Evolutionary conservation across 2,113 vertebrate species (phyloP).

Genomic region (Pygathrix nemaeus): DNA sequence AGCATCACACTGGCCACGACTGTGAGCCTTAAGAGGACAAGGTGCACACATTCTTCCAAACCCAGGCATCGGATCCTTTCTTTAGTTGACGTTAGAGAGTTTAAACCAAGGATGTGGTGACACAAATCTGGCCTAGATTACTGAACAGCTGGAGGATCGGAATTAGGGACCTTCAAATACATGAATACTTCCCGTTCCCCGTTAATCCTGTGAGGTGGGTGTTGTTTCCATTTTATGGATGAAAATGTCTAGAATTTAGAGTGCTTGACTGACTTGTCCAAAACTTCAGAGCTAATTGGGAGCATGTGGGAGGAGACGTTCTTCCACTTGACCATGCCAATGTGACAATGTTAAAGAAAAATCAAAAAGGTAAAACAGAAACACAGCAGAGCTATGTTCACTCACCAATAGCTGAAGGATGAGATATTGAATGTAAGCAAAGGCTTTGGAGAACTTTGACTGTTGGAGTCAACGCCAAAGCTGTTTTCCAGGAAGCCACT

Average conservation of each 20-base stretch:
- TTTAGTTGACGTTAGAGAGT: background rate
- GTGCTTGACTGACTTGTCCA: background rate
- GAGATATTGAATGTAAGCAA: no score
- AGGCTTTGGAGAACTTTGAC: background rate
- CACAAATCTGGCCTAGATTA: accelerated
- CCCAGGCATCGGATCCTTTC: accelerated
- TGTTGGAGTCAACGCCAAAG: accelerated
- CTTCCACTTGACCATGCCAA: accelerated
- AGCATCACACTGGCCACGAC: accelerated
- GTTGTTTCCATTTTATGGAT: background rate
- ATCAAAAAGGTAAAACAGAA: background rate
- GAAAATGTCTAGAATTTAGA: background rate
- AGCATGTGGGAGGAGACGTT: background rate
- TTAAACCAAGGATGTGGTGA: background rate
- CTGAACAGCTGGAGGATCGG: accelerated
- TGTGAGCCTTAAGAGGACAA: background rate
- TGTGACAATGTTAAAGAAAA: background rate
- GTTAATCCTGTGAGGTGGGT: accelerated
- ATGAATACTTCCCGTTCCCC: accelerated
- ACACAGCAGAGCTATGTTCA: accelerated
- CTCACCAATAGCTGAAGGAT: background rate
- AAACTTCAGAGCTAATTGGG: background rate
- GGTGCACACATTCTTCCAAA: accelerated
- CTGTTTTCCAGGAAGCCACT: accelerated
- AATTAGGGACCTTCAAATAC: accelerated